Base-by-base conservation (phyloP, 92 coral and sea anemone genomes). In the Metridium senile region DNA sequence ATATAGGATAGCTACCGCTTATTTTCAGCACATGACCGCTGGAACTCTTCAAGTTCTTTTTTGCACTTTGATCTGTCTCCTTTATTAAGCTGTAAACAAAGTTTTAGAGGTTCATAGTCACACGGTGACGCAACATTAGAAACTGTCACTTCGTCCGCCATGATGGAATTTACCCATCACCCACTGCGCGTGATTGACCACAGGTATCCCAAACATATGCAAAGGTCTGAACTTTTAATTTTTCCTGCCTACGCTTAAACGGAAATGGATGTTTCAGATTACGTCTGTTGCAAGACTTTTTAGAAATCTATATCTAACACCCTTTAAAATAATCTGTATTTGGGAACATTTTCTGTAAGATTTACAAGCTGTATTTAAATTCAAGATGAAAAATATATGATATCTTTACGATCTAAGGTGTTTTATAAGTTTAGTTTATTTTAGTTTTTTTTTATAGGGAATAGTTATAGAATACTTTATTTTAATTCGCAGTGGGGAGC, bases 61-160 rank as follows among this genome's bases (percentile, higher is more conserved):
- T 27, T 75, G 33, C 97, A 91, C 61, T 88, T 91, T 2, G 91
- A 78, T 39, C 89, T 82, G 52, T 91, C 93, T n/a, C 97, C 97
- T 32, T 85, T 85, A 61, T 89, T 91, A 57, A 70, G 76, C 68
- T 82, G 90, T 51, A 91, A 68, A 68, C 97, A 91, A 54, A 85
- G 85, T 79, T 88, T 88, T 10, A 91, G 66, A n/a, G 90, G 86
- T 43, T 89, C 77, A 62, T 91, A 84, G 53, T 91, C 82, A 69
- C 97, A 91, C 1, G 85, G 71, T 27, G 89, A 49, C 27, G 56
- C 35, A 30, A 46, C 33, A 61, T 30, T 49, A 1, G 20, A 26
- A 0, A 56, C 31, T 11, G 22, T 45, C 56, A 16, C 23, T 26
- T 47, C 45, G 68, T 88, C 93, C 86, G 97, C 93, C 97, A 91